These are phyloP conservation scores for Sarcophaga bullata DNA, from an alignment of 1,140 invertebrate species.

Conservation along the genomic window DNA sequence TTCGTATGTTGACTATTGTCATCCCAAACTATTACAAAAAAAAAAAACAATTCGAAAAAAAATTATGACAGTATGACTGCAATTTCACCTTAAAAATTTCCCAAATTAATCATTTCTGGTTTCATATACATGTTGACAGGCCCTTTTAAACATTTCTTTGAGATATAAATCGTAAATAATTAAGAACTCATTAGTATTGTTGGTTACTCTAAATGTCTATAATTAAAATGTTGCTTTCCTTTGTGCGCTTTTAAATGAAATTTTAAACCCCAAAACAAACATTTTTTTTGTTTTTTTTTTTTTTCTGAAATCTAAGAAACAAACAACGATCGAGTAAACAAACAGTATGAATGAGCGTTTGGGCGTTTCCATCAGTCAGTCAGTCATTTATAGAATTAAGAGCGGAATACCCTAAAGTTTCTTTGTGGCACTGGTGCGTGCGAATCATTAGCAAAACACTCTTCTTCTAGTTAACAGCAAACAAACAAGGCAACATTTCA, in stretches of 20 bases:
- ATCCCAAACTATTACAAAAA: no score
- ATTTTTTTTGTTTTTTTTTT: not conserved
- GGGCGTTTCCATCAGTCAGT: slow-evolving; percentile 28
- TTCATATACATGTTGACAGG: not conserved
- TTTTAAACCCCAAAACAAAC: no score
- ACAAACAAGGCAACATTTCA: no score
- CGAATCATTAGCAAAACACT: slow-evolving; percentile 42
- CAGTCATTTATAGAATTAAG: not conserved
- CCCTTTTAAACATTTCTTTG: slow-evolving; percentile 35
- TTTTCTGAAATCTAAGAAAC: not conserved
- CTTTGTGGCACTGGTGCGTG: slow-evolving; percentile 13
- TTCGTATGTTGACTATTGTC: no score
- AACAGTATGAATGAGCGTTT: slow-evolving; percentile 13
- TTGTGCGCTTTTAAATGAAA: not conserved
- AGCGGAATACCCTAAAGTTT: not conserved
- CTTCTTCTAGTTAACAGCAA: not conserved
- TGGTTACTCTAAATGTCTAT: slow-evolving; percentile 24
- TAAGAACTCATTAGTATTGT: slow-evolving; percentile 39
- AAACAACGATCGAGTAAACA: not conserved
- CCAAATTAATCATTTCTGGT: slow-evolving; percentile 20
- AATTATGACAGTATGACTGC: not conserved
- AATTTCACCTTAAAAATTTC: slow-evolving; percentile 30
- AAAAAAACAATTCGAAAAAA: no score
- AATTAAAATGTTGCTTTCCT: not conserved
- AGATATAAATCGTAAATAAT: slow-evolving; percentile 36